Evolutionary conservation across 2,797 vertebrate species (phyloP).

Genomic region (Sebastes itinus): DNA sequence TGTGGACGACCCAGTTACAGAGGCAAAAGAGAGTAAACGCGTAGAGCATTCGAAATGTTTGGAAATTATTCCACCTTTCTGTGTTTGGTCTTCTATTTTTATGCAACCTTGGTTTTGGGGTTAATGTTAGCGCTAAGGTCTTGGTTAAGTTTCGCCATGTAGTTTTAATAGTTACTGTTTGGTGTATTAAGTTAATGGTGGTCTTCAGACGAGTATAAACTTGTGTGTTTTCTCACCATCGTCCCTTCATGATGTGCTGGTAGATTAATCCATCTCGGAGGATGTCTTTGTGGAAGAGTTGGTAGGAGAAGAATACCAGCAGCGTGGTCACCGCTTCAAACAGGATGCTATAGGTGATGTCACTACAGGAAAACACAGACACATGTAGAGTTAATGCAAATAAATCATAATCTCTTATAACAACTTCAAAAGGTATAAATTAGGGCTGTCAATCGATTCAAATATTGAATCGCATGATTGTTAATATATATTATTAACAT

Average conservation of each 20-base stretch:
- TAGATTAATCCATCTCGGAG: conserved; percentile 90
- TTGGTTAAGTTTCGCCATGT: background rate
- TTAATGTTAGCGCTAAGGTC: background rate
- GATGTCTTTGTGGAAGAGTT: conserved; percentile 97
- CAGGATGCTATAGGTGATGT: conserved; percentile 97
- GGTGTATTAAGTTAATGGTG: background rate
- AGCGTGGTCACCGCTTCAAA: conserved; percentile 94
- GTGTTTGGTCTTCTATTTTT: background rate
- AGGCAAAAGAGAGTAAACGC: background rate
- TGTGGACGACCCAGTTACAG: conserved; percentile 14
- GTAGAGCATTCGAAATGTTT: background rate
- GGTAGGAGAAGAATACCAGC: conserved; percentile 94
- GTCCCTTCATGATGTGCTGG: conserved; percentile 90
- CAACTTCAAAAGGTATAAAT: background rate
- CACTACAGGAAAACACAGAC: conserved; percentile 77
- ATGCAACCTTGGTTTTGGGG: background rate
- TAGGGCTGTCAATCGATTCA: too few species aligned
- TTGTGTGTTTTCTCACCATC: conserved; percentile 85
- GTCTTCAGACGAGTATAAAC: background rate
- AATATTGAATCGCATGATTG: too few species aligned
- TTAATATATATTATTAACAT: too few species aligned
- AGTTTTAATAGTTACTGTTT: background rate
- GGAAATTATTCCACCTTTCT: background rate
- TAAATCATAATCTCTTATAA: background rate
- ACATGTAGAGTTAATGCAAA: background rate